A percentile compares a stretch with the other conserved stretches of the same genome.
These are phyloP conservation scores for Dendrocincla tyrannina DNA, from an alignment of 2,797 vertebrate species.

Conservation along the genomic window DNA sequence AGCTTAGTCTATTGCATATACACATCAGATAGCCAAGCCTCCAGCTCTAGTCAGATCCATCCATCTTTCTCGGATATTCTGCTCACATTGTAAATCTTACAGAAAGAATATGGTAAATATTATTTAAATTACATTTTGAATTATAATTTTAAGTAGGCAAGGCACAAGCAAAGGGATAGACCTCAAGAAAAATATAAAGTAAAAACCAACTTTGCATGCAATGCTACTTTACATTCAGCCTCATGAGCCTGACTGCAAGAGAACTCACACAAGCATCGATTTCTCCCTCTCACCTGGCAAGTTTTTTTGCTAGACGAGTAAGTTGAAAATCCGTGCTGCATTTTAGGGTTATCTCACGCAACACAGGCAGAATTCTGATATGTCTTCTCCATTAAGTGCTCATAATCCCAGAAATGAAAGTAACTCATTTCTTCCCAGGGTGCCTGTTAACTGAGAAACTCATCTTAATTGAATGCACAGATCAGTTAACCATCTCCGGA, in stretches of 20 bases:
- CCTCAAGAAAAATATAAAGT: background rate
- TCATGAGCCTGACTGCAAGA: background rate
- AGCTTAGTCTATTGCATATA: background rate
- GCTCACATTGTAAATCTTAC: background rate
- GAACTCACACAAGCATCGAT: background rate
- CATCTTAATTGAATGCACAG: constrained; percentile 71
- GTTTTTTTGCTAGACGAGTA: constrained; percentile 28
- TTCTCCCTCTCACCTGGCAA: constrained; percentile 53
- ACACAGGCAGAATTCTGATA: constrained; percentile 54
- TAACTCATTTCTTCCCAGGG: constrained; percentile 71
- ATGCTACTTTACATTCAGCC: background rate
- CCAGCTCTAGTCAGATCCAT: background rate
- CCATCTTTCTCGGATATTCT: background rate
- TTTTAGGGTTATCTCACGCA: constrained; percentile 50
- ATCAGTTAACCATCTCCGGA: constrained; percentile 68
- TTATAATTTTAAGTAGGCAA: constrained; percentile 2
- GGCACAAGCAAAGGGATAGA: background rate
- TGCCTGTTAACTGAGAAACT: constrained; percentile 72
- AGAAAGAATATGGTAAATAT: background rate
- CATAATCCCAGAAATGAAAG: constrained; percentile 70
- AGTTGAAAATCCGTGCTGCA: constrained; percentile 39
- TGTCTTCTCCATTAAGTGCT: constrained; percentile 71
- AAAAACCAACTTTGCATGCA: background rate
- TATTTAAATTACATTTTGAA: background rate
- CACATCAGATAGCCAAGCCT: background rate